phyloP scores from a whole-genome alignment of 2,113 vertebrate species.

The Antennarius striatus region DNA sequence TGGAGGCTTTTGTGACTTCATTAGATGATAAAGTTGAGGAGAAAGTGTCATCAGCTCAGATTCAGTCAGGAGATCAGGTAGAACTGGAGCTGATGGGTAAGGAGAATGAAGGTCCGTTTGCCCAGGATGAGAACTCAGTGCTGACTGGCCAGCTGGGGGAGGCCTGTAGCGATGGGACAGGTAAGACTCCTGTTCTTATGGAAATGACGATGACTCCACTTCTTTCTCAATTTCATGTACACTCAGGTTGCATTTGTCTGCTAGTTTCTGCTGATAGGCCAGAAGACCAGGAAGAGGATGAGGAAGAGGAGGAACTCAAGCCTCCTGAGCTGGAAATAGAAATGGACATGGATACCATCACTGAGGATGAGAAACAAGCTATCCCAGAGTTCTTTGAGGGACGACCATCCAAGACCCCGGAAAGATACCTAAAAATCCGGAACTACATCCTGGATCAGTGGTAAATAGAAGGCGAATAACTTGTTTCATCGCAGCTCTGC shows the following conservation, averaged over 20 bases:
- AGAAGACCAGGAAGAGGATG: slow-evolving; percentile 46
- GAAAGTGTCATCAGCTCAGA: fast-evolving
- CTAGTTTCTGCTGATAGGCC: slow-evolving; percentile 41
- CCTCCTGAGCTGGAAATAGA: slow-evolving; percentile 90
- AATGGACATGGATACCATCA: slow-evolving; percentile 84
- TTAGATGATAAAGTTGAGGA: neutral
- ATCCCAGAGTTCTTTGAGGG: slow-evolving; percentile 98
- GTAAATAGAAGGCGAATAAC: slow-evolving; percentile 66
- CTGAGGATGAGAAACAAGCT: slow-evolving; percentile 96
- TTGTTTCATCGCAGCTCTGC: neutral
- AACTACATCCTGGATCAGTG: slow-evolving; percentile 99
- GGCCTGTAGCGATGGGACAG: slow-evolving; percentile 9
- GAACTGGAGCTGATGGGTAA: slow-evolving; percentile 11
- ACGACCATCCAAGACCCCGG: slow-evolving; percentile 93
- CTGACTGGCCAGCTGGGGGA: slow-evolving; percentile 14
- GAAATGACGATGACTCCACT: neutral
- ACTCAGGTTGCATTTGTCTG: neutral
- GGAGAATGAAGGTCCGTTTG: slow-evolving; percentile 16
- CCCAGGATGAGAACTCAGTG: slow-evolving; percentile 20
- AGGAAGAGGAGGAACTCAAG: slow-evolving; percentile 87
- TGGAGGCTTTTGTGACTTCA: neutral
- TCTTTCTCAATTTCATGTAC: neutral
- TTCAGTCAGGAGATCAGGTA: slow-evolving; percentile 6
- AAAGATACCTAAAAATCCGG: slow-evolving; percentile 95
- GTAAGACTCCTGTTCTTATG: slow-evolving; percentile 28